Percentiles rank a stretch among this genome's conserved stretches.
Evolutionary conservation across 2,888 invertebrate species (phyloP).

Genomic region (Drosophila demipolita): DNA sequence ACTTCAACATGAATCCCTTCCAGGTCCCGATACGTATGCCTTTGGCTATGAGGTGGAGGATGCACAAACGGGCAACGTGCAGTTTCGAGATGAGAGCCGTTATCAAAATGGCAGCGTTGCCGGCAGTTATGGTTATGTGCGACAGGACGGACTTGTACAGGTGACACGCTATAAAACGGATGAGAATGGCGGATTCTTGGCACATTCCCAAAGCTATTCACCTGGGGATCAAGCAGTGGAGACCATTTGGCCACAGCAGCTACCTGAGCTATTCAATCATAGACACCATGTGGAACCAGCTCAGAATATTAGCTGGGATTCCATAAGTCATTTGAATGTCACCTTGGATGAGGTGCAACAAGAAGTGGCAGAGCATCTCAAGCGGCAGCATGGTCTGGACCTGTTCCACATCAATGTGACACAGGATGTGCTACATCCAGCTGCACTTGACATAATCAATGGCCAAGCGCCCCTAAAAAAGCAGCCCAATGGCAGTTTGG

Average conservation of each 20-base stretch:
- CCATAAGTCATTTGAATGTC: slow-evolving; percentile 73
- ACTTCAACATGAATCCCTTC: background rate
- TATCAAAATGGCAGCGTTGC: slow-evolving; percentile 89
- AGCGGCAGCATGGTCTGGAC: slow-evolving; percentile 76
- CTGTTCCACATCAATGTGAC: slow-evolving; percentile 69
- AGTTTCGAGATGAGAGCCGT: slow-evolving; percentile 90
- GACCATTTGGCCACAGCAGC: slow-evolving; percentile 71
- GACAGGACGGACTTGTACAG: slow-evolving; percentile 87
- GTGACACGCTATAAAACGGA: slow-evolving; percentile 89
- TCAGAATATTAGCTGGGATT: slow-evolving; percentile 60
- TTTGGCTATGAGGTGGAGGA: slow-evolving; percentile 91
- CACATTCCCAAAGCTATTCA: slow-evolving; percentile 65
- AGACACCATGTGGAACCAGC: slow-evolving; percentile 21
- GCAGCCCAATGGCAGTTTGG: slow-evolving; percentile 45
- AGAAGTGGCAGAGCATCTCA: slow-evolving; percentile 66
- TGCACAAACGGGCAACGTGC: slow-evolving; percentile 88
- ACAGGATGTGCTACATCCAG: slow-evolving; percentile 72
- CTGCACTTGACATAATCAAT: slow-evolving; percentile 74
- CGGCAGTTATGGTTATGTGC: slow-evolving; percentile 90
- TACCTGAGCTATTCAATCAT: slow-evolving; percentile 47
- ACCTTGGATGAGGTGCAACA: slow-evolving; percentile 68
- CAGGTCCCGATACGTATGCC: slow-evolving; percentile 88
- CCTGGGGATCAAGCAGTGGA: slow-evolving; percentile 48
- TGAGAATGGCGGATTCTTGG: slow-evolving; percentile 86
- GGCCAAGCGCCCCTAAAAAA: slow-evolving; percentile 65